These are phyloP conservation scores for Neogale vison DNA, from an alignment of 2,113 vertebrate species.

Conservation along the genomic window DNA sequence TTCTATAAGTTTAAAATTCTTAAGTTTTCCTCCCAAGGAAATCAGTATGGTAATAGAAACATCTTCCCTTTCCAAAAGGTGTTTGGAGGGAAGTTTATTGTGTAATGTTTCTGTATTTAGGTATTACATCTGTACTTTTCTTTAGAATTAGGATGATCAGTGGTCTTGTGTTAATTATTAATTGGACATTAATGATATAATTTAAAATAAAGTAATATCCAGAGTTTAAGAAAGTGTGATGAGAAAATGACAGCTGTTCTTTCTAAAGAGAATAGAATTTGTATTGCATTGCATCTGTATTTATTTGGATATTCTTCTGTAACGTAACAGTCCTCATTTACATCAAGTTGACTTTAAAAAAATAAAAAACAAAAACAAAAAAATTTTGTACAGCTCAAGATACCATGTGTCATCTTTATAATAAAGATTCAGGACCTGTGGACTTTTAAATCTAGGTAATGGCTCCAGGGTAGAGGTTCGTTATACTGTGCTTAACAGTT, in stretches of 20 bases:
- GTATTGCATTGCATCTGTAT: background rate
- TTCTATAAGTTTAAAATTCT: background rate
- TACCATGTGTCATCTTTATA: background rate
- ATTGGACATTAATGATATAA: background rate
- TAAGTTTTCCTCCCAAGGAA: background rate
- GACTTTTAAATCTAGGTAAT: background rate
- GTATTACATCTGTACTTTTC: background rate
- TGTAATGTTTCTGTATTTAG: background rate
- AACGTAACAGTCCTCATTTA: background rate
- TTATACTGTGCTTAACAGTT: background rate
- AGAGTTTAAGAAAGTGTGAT: background rate
- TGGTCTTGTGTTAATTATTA: background rate
- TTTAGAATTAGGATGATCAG: background rate
- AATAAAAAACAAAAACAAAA: background rate
- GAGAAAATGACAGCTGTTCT: slow-evolving; percentile 17
- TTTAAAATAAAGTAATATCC: background rate
- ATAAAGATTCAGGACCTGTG: background rate
- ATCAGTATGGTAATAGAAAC: background rate
- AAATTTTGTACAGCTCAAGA: background rate
- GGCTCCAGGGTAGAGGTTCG: background rate
- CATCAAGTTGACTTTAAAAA: background rate
- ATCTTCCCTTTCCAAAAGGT: background rate
- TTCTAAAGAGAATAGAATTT: slow-evolving; percentile 38
- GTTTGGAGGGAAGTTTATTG: background rate
- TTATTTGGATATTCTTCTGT: background rate